These are phyloP conservation scores for Sorex maritimensis DNA, from an alignment of 2,797 vertebrate genomes.

Conservation along the genomic window DNA sequence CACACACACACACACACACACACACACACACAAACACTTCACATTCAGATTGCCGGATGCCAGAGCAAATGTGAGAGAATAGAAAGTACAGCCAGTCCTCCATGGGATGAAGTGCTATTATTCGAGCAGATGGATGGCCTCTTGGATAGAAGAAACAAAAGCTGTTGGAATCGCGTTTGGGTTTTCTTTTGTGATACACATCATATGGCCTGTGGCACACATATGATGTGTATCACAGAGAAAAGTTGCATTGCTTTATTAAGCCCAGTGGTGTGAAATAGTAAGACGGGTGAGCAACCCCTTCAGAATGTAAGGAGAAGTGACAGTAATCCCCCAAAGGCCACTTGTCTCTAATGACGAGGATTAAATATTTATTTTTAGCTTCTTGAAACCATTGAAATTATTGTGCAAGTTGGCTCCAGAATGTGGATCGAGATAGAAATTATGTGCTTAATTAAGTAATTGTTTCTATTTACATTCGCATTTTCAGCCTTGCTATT, in stretches of 20 bases:
- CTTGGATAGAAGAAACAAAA: slow-evolving; percentile 35
- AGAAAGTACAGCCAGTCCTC: not conserved
- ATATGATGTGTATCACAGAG: slow-evolving; percentile 54
- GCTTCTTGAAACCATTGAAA: slow-evolving; percentile 55
- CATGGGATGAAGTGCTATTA: not conserved
- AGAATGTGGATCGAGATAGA: slow-evolving; percentile 17
- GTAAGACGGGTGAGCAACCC: not conserved
- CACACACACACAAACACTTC: not conserved
- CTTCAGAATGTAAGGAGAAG: slow-evolving; percentile 44
- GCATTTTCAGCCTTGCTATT: slow-evolving; percentile 54
- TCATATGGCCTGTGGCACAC: too few relatives aligned
- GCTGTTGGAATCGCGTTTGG: slow-evolving; percentile 18
- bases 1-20: not conserved
- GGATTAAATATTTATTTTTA: slow-evolving; percentile 64
- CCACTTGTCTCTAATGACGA: slow-evolving; percentile 46
- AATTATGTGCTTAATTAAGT: slow-evolving; percentile 36
- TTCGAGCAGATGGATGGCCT: slow-evolving; percentile 34
- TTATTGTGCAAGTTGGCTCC: slow-evolving; percentile 45
- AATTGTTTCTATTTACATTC: slow-evolving; percentile 20
- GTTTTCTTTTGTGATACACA: slow-evolving; percentile 53
- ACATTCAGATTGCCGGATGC: not conserved
- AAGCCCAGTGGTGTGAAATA: slow-evolving; percentile 52
- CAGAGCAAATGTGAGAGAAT: not conserved
- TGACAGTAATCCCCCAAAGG: slow-evolving; percentile 3
- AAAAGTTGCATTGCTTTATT: slow-evolving; percentile 32